A percentile compares a stretch with the other conserved stretches of the same genome.
These are phyloP conservation scores for Scylla paramamosain DNA, from an alignment of 1,140 invertebrate genomes.

Conservation along the genomic window DNA sequence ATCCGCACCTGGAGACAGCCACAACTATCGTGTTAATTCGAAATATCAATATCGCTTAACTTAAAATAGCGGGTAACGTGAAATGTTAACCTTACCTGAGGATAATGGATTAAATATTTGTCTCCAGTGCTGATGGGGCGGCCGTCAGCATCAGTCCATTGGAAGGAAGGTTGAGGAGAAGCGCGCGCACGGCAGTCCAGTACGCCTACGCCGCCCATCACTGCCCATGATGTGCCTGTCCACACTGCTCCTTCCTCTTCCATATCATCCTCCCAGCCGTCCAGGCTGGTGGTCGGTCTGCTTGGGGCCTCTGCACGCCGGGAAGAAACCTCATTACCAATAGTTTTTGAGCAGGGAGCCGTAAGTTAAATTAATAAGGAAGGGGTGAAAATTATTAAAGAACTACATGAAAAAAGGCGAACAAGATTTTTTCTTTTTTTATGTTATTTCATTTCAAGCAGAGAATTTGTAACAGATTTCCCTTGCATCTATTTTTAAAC, in stretches of 20 bases:
- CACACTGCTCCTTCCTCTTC: conserved; percentile 27
- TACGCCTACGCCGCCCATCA: neutral
- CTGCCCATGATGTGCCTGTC: conserved; percentile 47
- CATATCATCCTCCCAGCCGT: neutral
- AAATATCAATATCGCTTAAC: too few species aligned
- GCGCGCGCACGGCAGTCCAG: conserved; percentile 60
- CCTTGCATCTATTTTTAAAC: too few species aligned
- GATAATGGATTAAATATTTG: conserved; percentile 53
- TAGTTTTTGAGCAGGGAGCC: neutral
- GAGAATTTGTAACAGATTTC: too few species aligned
- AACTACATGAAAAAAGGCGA: too few species aligned
- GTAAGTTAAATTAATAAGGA: neutral
- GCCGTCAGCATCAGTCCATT: conserved; percentile 31
- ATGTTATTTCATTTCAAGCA: too few species aligned
- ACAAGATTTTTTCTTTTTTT: too few species aligned
- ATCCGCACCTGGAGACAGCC: too few species aligned
- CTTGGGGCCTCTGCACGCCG: conserved; percentile 41
- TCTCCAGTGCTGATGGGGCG: neutral
- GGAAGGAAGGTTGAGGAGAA: conserved; percentile 46
- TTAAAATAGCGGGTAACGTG: too few species aligned
- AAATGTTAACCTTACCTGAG: conserved; percentile 30
- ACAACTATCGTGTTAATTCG: too few species aligned
- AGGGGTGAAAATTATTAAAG: too few species aligned
- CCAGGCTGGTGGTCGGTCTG: neutral
- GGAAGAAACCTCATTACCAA: neutral